Evolutionary conservation across 2,113 vertebrate species (phyloP).

Genomic region (Scopus umbretta): DNA sequence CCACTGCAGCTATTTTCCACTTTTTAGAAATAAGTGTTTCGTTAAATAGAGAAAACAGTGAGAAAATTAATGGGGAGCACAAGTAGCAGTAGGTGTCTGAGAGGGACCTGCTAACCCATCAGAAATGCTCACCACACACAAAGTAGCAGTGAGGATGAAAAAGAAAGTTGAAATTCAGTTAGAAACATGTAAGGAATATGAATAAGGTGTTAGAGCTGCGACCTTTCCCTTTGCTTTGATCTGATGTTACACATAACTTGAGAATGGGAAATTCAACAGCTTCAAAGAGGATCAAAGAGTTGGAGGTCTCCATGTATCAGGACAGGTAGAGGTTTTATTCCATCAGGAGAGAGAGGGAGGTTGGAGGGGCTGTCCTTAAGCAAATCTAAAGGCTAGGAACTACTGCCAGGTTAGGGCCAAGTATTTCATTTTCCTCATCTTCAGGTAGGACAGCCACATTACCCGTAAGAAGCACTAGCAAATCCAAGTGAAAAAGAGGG

Average conservation of each 20-base stretch:
- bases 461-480: background rate
- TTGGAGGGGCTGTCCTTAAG: background rate
- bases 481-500: background rate
- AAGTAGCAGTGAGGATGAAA: background rate
- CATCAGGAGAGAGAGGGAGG: background rate
- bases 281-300: background rate
- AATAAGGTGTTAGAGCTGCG: background rate
- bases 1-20: background rate
- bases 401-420: background rate
- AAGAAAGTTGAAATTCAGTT: slow-evolving; percentile 22
- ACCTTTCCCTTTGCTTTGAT: slow-evolving; percentile 41
- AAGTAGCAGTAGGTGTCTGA: background rate
- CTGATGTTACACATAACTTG: background rate
- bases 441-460: background rate
- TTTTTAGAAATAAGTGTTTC: background rate
- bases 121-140: background rate
- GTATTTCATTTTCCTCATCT: background rate
- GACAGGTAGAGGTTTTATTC: background rate
- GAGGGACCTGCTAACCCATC: background rate
- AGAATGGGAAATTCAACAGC: background rate
- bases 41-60: background rate
- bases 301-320: background rate
- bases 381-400: background rate
- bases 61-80: background rate
- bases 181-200: slow-evolving; percentile 27